Evolutionary conservation across 2,113 vertebrate species (phyloP).

Genomic region (Mus musculus): DNA sequence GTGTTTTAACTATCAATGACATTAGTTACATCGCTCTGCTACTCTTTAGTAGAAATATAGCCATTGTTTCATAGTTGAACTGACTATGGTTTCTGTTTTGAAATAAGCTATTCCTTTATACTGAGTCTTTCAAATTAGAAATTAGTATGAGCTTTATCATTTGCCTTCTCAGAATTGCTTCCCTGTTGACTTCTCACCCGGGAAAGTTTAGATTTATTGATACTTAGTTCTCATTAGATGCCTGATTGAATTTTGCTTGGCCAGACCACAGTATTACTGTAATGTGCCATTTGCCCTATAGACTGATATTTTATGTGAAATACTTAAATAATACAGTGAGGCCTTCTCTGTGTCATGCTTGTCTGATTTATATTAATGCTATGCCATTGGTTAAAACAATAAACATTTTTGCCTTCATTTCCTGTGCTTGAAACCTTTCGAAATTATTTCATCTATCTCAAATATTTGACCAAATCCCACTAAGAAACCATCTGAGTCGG

Average conservation of each 20-base stretch:
- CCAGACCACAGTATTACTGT: neutral
- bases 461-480: slow-evolving; percentile 4
- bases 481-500: neutral
- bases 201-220: neutral
- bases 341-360: neutral
- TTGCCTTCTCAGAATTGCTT: neutral
- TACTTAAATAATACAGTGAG: neutral
- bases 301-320: neutral
- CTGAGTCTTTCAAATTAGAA: neutral
- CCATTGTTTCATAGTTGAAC: neutral
- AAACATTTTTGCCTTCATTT: neutral
- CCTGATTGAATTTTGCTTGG: neutral
- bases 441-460: neutral
- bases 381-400: neutral
- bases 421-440: neutral
- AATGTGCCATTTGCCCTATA: neutral
- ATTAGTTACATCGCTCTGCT: neutral
- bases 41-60: neutral
- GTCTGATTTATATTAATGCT: neutral
- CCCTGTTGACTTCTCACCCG: neutral
- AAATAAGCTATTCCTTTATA: neutral
- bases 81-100: neutral
- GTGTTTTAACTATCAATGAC: neutral
- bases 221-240: neutral
- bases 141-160: neutral